Evolutionary conservation across 2,888 invertebrate species (phyloP), one percentile per base, ranked within the genome.

Genomic region (Incurvaria masculella): DNA sequence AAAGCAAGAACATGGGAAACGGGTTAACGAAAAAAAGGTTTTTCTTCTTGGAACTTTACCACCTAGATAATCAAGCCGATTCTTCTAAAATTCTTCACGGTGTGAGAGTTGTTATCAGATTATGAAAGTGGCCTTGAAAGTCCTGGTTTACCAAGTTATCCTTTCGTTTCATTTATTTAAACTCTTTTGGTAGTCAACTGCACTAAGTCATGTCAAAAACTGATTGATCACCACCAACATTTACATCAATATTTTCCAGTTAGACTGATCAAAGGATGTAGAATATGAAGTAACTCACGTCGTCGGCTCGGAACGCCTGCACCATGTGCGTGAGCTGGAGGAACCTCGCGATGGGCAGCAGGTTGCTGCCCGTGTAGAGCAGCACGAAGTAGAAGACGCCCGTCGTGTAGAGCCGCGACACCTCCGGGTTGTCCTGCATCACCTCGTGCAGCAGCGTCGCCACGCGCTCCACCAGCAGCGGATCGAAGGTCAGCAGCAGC

Each of bases 331-430:
- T 95, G 56, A 96, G 81, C 61, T 97, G 89, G 45, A 99, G 81
- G 72, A 99, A 96, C 60, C 89, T 83, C 0, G 97, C 97, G 46
- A 99, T 89, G 0, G 98, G 98, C 54, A 99, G 79, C 50, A 99
- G 88, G 65, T 99, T 99, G 27, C 97, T 97, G 14, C 98, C 99
- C 0, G 96, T 98, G 69, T 99, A 99, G 90, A 99, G 91, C 53
- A 99, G 81, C 80, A 99, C 96, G 69, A 99, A 99, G 79, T 93
- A 99, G 73, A 97, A 99, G 20, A 95, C 90, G 2, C 99, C 99
- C 0, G 95, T 94, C 49, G 94, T 81, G 69, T 98, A 98, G 42
- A 99, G 81, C 60, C 95, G 91, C 0, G 97, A 91, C 61, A 97
- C 87, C 64, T 91, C 90, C 0, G 97, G 95, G 79, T 99, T 99